Conservation (phyloP, 2,113 vertebrate genomes). For the Percina caprodes region DNA sequence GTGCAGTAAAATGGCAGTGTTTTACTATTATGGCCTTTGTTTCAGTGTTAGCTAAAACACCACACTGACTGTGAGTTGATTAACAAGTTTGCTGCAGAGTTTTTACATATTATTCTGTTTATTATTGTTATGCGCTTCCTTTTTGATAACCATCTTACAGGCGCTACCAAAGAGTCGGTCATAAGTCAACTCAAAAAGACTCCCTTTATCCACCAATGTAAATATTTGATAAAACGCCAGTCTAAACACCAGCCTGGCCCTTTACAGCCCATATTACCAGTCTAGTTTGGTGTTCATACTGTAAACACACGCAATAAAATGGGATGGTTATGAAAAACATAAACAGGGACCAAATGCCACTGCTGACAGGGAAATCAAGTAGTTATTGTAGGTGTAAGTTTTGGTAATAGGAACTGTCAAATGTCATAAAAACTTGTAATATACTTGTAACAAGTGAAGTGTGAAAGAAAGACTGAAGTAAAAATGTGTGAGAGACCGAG, state of each 20-base stretch:
- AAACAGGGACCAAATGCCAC: background rate
- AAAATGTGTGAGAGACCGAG: constrained; percentile 46
- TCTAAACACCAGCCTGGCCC: background rate
- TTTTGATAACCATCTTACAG: background rate
- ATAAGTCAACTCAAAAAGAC: too few species aligned
- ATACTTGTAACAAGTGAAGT: constrained; percentile 18
- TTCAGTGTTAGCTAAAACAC: too few species aligned
- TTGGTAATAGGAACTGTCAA: constrained; percentile 23
- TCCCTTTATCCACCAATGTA: background rate
- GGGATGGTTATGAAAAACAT: background rate
- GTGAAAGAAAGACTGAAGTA: constrained; percentile 31
- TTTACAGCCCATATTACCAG: background rate
- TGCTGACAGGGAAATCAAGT: background rate
- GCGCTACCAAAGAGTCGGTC: background rate
- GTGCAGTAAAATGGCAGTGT: too few species aligned
- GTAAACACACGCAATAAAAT: background rate
- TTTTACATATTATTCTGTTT: background rate
- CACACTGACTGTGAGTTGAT: background rate
- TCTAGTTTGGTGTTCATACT: background rate
- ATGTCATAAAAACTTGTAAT: constrained; percentile 22
- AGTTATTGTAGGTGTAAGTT: constrained; percentile 12
- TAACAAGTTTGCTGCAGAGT: background rate
- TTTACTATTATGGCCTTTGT: too few species aligned
- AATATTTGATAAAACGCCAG: background rate
- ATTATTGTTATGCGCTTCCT: background rate